These are phyloP conservation scores for Rostratula benghalensis DNA, from an alignment of 2,113 vertebrate species.

Conservation along the genomic window DNA sequence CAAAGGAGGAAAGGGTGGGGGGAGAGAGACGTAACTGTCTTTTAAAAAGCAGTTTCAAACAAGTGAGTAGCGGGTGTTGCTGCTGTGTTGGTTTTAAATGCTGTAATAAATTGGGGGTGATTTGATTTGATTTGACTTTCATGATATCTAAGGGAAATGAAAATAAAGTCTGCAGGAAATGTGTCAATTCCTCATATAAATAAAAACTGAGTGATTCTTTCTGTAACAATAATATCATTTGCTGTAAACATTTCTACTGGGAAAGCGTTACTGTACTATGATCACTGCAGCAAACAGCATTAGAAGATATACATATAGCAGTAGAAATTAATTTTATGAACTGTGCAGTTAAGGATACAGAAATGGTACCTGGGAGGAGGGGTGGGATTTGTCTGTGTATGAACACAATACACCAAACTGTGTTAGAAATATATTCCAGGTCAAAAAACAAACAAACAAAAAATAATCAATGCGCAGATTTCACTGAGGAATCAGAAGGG, in stretches of 20 bases:
- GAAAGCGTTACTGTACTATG: not conserved
- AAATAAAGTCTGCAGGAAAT: constrained; percentile 43
- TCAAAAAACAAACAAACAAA: not conserved
- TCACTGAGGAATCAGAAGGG: not conserved
- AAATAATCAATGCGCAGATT: not conserved
- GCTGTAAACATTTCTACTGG: constrained; percentile 30
- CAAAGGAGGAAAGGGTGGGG: not conserved
- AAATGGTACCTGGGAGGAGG: not conserved
- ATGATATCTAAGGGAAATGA: constrained; percentile 32
- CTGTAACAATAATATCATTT: constrained; percentile 24
- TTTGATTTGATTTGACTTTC: constrained; percentile 41
- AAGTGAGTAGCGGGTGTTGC: not conserved
- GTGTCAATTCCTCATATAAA: constrained; percentile 27
- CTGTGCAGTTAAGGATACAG: not conserved
- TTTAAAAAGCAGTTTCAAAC: not conserved
- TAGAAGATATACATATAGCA: not conserved
- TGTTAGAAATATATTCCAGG: not conserved
- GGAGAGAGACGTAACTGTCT: not conserved
- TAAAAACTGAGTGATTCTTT: constrained; percentile 37
- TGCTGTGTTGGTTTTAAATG: constrained; percentile 21
- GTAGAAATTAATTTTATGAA: constrained; percentile 22
- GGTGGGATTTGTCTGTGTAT: not conserved
- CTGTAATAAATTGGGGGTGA: constrained; percentile 19
- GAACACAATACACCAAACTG: not conserved
- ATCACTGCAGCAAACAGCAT: constrained; percentile 27